phyloP scores from a whole-genome alignment of 2,113 vertebrate genomes.

The Aplodontia rufa region DNA sequence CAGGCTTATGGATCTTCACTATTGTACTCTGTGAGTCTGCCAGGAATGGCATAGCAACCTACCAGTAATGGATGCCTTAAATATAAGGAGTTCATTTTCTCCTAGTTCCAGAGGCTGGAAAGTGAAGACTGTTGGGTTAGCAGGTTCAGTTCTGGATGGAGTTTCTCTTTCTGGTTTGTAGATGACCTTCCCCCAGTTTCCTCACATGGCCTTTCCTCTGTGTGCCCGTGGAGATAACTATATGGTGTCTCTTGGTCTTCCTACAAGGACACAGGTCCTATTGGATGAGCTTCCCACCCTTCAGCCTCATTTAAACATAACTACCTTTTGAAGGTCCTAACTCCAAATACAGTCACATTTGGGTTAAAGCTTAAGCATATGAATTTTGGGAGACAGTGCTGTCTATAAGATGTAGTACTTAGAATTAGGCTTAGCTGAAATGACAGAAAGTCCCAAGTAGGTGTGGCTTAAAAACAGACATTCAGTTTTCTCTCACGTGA shows the following conservation, averaged over 20 bases:
- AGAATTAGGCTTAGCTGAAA: neutral
- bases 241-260: neutral
- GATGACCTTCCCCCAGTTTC: neutral
- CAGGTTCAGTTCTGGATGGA: neutral
- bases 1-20: neutral
- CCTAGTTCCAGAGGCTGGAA: neutral
- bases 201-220: neutral
- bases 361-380: neutral
- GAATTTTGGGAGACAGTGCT: neutral
- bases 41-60: neutral
- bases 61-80: accelerated
- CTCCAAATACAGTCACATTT: neutral
- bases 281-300: too few species aligned
- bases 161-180: neutral
- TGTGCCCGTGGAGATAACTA: neutral
- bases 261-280: too few species aligned
- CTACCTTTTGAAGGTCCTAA: neutral
- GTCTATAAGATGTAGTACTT: neutral
- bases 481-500: neutral
- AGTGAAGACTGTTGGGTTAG: neutral
- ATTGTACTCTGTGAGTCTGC: neutral
- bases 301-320: too few species aligned
- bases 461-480: neutral
- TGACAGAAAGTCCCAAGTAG: neutral
- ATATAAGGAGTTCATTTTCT: neutral